A percentile compares a stretch with the other conserved stretches of the same genome.
Conservation (phyloP, 2,113 vertebrate species). For the Cheilinus undulatus region DNA sequence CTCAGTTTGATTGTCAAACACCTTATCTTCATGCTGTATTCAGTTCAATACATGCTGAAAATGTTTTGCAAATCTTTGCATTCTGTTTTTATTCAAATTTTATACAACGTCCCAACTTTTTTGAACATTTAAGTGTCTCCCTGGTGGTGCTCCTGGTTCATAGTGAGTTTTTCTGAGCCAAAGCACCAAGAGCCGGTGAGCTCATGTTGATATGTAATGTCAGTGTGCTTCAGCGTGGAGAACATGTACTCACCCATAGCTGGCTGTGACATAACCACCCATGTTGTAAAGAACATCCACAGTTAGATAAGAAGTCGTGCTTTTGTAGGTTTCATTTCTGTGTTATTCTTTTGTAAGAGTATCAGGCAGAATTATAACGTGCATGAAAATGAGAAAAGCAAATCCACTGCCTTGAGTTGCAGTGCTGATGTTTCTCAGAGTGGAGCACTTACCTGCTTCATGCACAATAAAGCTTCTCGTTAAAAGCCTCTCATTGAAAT, state of each 20-base stretch:
- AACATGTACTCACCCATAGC: not conserved
- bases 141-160: too few species aligned
- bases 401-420: not conserved
- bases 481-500: slow-evolving; percentile 15
- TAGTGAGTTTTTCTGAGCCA: not conserved
- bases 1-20: too few species aligned
- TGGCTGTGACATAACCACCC: slow-evolving; percentile 4
- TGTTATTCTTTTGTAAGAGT: not conserved
- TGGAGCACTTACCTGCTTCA: slow-evolving; percentile 32
- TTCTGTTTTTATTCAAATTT: too few species aligned
- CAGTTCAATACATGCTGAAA: too few species aligned
- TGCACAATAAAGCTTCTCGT: slow-evolving; percentile 9
- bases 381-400: not conserved
- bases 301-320: not conserved
- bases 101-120: too few species aligned
- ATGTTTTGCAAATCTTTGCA: too few species aligned
- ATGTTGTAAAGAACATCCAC: not conserved
- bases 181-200: not conserved
- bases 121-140: too few species aligned
- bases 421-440: not conserved
- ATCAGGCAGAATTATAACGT: not conserved
- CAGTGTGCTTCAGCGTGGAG: not conserved
- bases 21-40: too few species aligned
- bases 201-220: not conserved
- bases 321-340: not conserved